phyloP scores from a whole-genome alignment of 2,888 invertebrate genomes.

The Lasioglossum oenotherae region DNA sequence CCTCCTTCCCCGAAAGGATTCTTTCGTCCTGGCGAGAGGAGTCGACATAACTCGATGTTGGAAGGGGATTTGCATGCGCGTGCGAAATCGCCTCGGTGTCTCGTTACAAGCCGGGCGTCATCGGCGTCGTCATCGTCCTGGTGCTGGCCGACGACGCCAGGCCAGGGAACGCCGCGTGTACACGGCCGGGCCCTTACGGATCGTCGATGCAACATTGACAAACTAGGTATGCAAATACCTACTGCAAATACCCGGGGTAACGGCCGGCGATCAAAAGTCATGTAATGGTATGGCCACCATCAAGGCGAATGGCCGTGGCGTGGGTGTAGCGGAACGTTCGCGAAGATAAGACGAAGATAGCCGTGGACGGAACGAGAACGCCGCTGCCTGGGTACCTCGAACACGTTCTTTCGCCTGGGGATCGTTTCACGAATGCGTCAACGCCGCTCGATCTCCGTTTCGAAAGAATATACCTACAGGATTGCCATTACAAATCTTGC shows the following conservation, averaged over 20 bases:
- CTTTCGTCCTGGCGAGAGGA: slow-evolving; percentile 46
- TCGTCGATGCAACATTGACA: slow-evolving; percentile 75
- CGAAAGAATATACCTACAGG: slow-evolving; percentile 25
- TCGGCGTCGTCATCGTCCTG: slow-evolving; percentile 26
- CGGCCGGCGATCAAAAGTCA: slow-evolving; percentile 80
- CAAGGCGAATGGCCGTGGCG: slow-evolving; percentile 73
- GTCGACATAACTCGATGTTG: slow-evolving; percentile 59
- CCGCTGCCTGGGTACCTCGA: slow-evolving; percentile 13
- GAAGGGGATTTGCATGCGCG: slow-evolving; percentile 62
- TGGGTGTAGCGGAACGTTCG: slow-evolving; percentile 71
- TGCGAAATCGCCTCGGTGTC: slow-evolving; percentile 66
- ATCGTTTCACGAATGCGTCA: slow-evolving; percentile 54
- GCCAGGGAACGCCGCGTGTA: not conserved
- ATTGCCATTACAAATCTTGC: slow-evolving; percentile 1
- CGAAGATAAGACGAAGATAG: slow-evolving; percentile 50
- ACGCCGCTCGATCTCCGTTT: slow-evolving; percentile 11
- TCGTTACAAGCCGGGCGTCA: slow-evolving; percentile 58
- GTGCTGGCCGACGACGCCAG: not conserved
- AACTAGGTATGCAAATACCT: slow-evolving; percentile 76
- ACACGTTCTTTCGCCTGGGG: slow-evolving; percentile 45
- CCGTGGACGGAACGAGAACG: slow-evolving; percentile 41
- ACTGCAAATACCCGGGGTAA: slow-evolving; percentile 73
- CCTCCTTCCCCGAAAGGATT: slow-evolving; percentile 36
- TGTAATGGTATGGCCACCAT: slow-evolving; percentile 80
- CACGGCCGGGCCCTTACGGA: slow-evolving; percentile 43